A percentile compares a stretch with the other conserved stretches of the same genome.
Evolutionary conservation across 2,888 invertebrate genomes (phyloP).

Genomic region (Anthoptus insignis): DNA sequence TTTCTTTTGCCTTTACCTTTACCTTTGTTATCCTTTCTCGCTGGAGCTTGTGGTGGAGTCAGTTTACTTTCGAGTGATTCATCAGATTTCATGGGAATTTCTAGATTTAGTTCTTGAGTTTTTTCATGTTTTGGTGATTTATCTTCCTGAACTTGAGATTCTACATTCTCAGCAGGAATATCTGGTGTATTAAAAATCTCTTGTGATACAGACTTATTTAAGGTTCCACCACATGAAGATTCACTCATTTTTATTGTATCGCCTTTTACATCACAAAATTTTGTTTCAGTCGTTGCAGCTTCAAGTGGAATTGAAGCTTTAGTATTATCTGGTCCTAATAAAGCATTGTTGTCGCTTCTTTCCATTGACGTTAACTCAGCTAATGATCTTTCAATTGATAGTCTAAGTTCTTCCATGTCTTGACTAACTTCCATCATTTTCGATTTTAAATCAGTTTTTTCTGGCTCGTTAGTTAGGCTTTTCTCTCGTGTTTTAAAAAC

Average conservation of each 20-base stretch:
- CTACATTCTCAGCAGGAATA: background rate
- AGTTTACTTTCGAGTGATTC: no score
- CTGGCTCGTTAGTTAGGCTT: conserved; percentile 51
- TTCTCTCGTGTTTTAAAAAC: conserved; percentile 49
- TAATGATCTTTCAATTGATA: conserved; percentile 77
- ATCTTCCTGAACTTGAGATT: conserved; percentile 3
- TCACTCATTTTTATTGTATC: background rate
- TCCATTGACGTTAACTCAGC: conserved; percentile 74
- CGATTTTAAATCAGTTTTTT: conserved; percentile 75
- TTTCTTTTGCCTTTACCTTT: conserved; percentile 76
- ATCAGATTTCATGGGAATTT: conserved; percentile 34
- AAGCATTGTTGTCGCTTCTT: conserved; percentile 62
- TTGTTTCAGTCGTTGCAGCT: conserved; percentile 9
- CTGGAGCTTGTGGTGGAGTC: conserved; percentile 61
- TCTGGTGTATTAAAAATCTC: background rate
- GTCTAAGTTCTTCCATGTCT: conserved; percentile 77
- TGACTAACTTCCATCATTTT: conserved; percentile 80
- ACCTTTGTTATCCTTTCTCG: conserved; percentile 70
- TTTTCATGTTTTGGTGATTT: conserved; percentile 12
- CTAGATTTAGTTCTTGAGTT: conserved; percentile 32
- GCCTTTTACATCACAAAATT: background rate
- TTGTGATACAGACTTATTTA: background rate
- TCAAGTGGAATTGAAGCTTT: background rate
- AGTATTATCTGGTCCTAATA: conserved; percentile 49
- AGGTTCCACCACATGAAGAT: background rate